These are phyloP conservation scores for Hemibagrus wyckioides DNA, from an alignment of 2,113 vertebrate species.

Conservation along the genomic window DNA sequence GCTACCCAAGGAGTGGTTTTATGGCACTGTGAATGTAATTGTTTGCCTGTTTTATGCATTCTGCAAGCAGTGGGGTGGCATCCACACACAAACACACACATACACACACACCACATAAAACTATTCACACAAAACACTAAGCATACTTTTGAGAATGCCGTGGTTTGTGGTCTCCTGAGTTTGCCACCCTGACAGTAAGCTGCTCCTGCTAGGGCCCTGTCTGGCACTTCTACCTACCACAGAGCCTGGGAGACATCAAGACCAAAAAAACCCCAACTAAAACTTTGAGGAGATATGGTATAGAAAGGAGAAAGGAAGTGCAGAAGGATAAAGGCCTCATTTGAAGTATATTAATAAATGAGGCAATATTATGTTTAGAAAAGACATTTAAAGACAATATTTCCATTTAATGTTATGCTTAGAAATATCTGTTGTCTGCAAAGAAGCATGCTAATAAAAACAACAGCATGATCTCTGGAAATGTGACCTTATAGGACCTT, in stretches of 20 bases:
- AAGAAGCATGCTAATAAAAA: neutral
- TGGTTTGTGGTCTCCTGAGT: constrained; percentile 38
- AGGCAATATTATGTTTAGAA: neutral
- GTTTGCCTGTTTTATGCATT: constrained; percentile 47
- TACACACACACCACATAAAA: constrained; percentile 50
- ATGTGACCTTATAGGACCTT: constrained; percentile 35
- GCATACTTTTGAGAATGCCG: constrained; percentile 32
- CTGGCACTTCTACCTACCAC: constrained; percentile 53
- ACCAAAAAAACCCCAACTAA: neutral
- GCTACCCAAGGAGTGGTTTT: constrained; percentile 42
- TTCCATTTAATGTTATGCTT: neutral
- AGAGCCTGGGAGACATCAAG: constrained; percentile 29
- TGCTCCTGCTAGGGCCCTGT: constrained; percentile 30
- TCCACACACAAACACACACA: constrained; percentile 35
- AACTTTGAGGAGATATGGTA: constrained; percentile 5
- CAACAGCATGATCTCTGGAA: neutral
- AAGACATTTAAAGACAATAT: neutral
- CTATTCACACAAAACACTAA: constrained; percentile 44
- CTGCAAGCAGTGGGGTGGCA: constrained; percentile 45
- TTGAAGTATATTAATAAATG: neutral
- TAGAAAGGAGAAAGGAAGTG: constrained; percentile 6
- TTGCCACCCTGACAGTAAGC: constrained; percentile 45
- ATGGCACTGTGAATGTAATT: constrained; percentile 51
- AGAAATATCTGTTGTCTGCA: neutral
- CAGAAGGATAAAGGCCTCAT: neutral